phyloP scores from a whole-genome alignment of 2,888 invertebrate genomes.

The Oscheius sp. region DNA sequence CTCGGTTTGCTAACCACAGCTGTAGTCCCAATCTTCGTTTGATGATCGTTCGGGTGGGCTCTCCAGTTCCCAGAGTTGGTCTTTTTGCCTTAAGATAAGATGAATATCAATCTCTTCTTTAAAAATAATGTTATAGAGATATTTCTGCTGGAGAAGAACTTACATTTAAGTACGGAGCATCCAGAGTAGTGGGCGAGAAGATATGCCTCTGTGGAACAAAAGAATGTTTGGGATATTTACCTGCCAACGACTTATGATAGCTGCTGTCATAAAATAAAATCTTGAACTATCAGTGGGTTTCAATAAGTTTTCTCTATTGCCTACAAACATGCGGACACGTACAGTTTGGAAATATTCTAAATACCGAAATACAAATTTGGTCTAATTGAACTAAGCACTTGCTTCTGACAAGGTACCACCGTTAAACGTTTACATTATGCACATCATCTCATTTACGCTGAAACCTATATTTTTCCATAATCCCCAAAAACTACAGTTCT shows the following conservation, averaged over 20 bases:
- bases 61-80: constrained; percentile 54
- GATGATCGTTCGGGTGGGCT: constrained; percentile 56
- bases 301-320: no score
- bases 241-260: constrained; percentile 25
- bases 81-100: constrained; percentile 57
- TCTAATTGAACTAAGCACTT: no score
- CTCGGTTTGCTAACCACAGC: constrained; percentile 68
- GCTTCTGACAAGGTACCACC: no score
- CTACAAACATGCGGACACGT: no score
- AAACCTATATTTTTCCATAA: no score
- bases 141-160: constrained; percentile 61
- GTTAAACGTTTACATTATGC: no score
- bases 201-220: constrained; percentile 45
- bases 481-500: no score
- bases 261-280: no score
- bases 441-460: no score
- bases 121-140: constrained; percentile 34
- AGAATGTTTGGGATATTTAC: constrained; percentile 48
- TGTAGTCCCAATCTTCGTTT: constrained; percentile 66
- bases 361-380: no score
- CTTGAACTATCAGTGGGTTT: no score
- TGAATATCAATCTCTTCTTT: neutral
- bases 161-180: constrained; percentile 62
- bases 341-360: no score
- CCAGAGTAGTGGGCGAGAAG: constrained; percentile 2